Conservation (phyloP, 2,797 vertebrate species). For the Heliangelus exortis region DNA sequence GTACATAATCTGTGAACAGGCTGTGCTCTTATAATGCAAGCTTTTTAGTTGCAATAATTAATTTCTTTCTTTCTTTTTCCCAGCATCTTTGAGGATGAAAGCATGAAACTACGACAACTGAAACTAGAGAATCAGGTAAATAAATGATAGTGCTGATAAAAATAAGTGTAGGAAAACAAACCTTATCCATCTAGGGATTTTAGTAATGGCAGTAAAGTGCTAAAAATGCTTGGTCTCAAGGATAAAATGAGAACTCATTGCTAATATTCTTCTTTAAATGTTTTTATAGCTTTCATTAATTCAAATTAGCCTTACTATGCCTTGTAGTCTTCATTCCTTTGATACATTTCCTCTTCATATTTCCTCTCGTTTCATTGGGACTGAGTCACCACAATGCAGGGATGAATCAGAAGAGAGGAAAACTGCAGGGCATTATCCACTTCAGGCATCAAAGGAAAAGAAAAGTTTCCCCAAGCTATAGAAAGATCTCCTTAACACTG, state of each 20-base stretch:
- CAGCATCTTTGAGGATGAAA: conserved; percentile 89
- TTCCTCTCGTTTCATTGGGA: not conserved
- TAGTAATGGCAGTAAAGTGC: not conserved
- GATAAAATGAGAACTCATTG: not conserved
- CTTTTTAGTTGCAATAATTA: not conserved
- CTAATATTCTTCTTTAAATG: not conserved
- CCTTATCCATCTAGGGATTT: not conserved
- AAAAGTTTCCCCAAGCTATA: not conserved
- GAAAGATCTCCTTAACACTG: not conserved
- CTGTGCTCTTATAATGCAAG: not conserved
- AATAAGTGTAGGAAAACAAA: not conserved
- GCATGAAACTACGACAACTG: conserved; percentile 88
- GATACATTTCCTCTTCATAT: not conserved
- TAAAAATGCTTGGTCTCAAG: not conserved
- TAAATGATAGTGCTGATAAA: conserved; percentile 62
- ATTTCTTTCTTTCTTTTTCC: conserved; percentile 38
- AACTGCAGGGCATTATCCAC: not conserved
- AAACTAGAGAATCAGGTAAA: conserved; percentile 95
- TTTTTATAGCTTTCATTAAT: not conserved
- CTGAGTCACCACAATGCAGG: not conserved
- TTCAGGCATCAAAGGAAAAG: not conserved
- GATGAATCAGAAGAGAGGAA: not conserved
- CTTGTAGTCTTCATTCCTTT: not conserved
- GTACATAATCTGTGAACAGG: not conserved
- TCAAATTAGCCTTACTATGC: not conserved